Base-by-base conservation (phyloP, 2,113 vertebrate species). In the Tupaia chinensis region DNA sequence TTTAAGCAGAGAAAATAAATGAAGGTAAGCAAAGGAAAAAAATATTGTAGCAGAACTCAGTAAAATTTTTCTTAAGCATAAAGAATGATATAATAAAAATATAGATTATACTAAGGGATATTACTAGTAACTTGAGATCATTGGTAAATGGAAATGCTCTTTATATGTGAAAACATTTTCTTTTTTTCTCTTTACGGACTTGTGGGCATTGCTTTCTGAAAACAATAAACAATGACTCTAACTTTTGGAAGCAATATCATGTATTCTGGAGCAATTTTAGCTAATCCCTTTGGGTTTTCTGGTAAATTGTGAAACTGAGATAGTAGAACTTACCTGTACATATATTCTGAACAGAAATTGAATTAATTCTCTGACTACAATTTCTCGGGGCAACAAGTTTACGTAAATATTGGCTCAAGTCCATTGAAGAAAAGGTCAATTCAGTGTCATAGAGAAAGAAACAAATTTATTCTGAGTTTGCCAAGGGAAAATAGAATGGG, bases 271-370 rank as follows among this genome's bases (percentile, higher is more conserved):
- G 29, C 34, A 89, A 92, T 76, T 20, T 44, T 76, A 12, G 34
- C 34, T 69, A 66, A 95, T 88, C 87, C 54, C 70, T 70, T 69
- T 53, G 79, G 60, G 54, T 72, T 86, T 96, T 84, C 81, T 89
- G 80, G 83, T 95, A 82, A 68, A 88, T 76, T 60, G 11, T 82
- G 29, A 91, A 91, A 92, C 7, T 89, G 70, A 83, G 12, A 74
- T 69, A 85, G 61, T 84, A 60, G 54, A 87, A 93, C 19, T 95
- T 89, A 72, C 78, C 72, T 80, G 12, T 77, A 61, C 68, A 83
- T 95, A 96, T 94, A 82, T 82, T 91, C 25, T 94, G 78, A 95
- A 86, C 3, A n/a, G 20, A 29, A 82, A 97, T 29, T 76, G 53
- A 92, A 97, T 92, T 95, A 93, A 96, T 77, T 89, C 94, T 61